Percentiles rank a stretch among this genome's conserved stretches.
Evolutionary conservation across 2,888 invertebrate species (phyloP).

Genomic region (Sabatieria punctata): DNA sequence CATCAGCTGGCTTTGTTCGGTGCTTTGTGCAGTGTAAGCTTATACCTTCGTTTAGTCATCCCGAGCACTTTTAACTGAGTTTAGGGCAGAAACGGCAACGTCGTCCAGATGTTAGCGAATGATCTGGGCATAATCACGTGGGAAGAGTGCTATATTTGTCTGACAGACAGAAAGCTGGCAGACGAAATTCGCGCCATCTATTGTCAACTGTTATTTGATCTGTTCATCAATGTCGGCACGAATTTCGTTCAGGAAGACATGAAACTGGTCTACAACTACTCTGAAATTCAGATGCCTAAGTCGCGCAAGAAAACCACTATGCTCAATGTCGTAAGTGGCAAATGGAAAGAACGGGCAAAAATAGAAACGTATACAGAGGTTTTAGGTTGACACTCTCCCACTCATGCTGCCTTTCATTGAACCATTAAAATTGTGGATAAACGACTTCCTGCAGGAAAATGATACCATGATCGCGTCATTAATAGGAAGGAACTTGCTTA

Average conservation of each 20-base stretch:
- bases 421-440: constrained; percentile 14
- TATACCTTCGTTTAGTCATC: neutral
- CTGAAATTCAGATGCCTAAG: constrained; percentile 32
- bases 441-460: constrained; percentile 27
- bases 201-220: constrained; percentile 28
- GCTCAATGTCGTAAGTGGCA: neutral
- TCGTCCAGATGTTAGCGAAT: constrained; percentile 30
- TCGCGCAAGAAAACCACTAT: neutral
- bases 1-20: constrained; percentile 32
- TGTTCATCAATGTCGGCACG: constrained; percentile 33
- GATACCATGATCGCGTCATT: constrained; percentile 32
- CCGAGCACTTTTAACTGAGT: too few species aligned
- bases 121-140: constrained; percentile 31
- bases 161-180: constrained; percentile 27
- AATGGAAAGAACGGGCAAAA: neutral
- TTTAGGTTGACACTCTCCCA: neutral
- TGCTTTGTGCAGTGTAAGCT: constrained; percentile 30
- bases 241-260: constrained; percentile 30
- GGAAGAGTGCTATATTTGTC: constrained; percentile 32
- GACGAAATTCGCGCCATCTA: constrained; percentile 32
- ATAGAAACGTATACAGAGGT: neutral
- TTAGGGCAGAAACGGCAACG: constrained; percentile 31
- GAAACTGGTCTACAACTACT: constrained; percentile 31
- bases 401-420: neutral
- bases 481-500: constrained; percentile 31